phyloP scores from a whole-genome alignment of 2,113 vertebrate genomes.

The Microtus oregoni region DNA sequence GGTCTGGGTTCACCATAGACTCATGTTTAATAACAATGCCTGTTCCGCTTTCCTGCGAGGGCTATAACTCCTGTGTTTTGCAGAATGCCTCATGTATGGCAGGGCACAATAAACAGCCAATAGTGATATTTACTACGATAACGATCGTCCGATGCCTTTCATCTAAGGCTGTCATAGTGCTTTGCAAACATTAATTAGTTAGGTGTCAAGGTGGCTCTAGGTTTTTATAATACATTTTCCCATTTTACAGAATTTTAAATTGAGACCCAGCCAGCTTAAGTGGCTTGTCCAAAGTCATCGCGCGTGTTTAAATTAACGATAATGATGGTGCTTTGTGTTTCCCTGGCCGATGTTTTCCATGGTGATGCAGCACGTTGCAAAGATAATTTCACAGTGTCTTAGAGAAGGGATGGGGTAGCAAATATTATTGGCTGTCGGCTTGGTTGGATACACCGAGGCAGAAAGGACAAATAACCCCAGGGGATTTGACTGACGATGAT shows the following conservation, averaged over 20 bases:
- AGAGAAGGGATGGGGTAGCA: not conserved
- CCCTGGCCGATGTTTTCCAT: not conserved
- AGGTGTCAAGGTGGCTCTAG: slow-evolving; percentile 32
- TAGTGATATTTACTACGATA: slow-evolving; percentile 69
- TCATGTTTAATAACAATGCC: slow-evolving; percentile 69
- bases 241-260: slow-evolving; percentile 79
- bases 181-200: slow-evolving; percentile 71
- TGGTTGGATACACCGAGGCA: slow-evolving; percentile 25
- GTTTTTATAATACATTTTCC: slow-evolving; percentile 64
- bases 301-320: slow-evolving; percentile 36
- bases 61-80: slow-evolving; percentile 45
- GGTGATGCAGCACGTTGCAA: not conserved
- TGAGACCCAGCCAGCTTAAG: slow-evolving; percentile 55
- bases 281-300: slow-evolving; percentile 58
- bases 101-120: slow-evolving; percentile 63
- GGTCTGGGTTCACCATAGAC: slow-evolving; percentile 20
- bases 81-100: slow-evolving; percentile 47
- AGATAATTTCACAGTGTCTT: not conserved
- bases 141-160: slow-evolving; percentile 64
- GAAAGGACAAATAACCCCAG: not conserved
- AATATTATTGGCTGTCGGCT: slow-evolving; percentile 17
- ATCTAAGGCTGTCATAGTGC: slow-evolving; percentile 63
- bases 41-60: slow-evolving; percentile 34
- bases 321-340: slow-evolving; percentile 32
- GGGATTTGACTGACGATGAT: not conserved